A percentile compares a stretch with the other conserved stretches of the same genome.
phyloP scores from a whole-genome alignment of 2,113 vertebrate species.

The Asarcornis scutulata region DNA sequence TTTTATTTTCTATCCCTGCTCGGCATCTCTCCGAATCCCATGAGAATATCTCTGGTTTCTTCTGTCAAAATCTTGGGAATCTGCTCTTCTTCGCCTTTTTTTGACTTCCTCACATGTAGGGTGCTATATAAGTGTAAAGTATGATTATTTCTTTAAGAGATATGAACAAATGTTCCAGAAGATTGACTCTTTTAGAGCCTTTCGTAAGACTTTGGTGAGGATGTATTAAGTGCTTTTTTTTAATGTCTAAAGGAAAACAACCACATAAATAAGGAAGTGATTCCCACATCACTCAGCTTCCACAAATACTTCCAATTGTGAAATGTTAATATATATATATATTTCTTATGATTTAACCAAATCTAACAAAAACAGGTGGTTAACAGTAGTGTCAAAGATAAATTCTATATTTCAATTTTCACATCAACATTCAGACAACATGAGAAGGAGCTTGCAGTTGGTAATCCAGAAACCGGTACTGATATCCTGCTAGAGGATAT shows the following conservation, averaged over 20 bases:
- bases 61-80: constrained; percentile 60
- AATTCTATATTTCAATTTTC: background rate
- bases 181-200: background rate
- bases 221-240: background rate
- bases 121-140: constrained; percentile 34
- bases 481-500: background rate
- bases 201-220: background rate
- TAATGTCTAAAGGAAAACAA: background rate
- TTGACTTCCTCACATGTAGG: constrained; percentile 21
- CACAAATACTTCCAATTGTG: constrained; percentile 34
- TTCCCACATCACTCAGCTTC: background rate
- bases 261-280: background rate
- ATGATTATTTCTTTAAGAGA: constrained; percentile 43
- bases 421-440: background rate
- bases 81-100: constrained; percentile 54
- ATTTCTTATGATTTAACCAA: constrained; percentile 33
- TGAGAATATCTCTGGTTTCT: constrained; percentile 43
- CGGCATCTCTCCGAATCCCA: constrained; percentile 28
- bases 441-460: background rate
- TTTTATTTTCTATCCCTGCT: constrained; percentile 53
- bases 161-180: constrained; percentile 3
- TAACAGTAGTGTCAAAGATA: background rate
- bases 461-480: background rate
- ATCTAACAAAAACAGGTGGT: background rate
- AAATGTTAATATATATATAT: constrained; percentile 55